These are phyloP conservation scores for Meganola albula DNA, from an alignment of 2,888 invertebrate genomes.

Conservation along the genomic window DNA sequence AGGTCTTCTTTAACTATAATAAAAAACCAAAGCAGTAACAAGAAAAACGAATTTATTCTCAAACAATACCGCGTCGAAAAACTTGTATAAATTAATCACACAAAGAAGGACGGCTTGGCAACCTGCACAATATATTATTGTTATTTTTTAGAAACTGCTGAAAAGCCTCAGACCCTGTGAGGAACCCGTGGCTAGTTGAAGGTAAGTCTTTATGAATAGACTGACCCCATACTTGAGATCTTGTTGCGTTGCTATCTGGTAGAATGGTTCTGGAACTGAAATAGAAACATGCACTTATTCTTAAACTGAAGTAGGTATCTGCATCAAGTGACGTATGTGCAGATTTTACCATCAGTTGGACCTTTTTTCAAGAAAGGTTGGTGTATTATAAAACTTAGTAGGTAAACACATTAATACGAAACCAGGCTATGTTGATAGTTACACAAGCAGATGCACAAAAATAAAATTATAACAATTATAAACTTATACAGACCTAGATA, in stretches of 20 bases:
- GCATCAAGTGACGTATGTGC: constrained; percentile 62
- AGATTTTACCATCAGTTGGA: too few relatives aligned
- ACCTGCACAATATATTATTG: constrained; percentile 28
- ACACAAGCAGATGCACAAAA: too few relatives aligned
- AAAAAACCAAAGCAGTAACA: constrained; percentile 8
- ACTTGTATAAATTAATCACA: constrained; percentile 26
- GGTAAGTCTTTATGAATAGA: constrained; percentile 12
- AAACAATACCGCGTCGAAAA: constrained; percentile 26
- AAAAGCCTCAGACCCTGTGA: constrained; percentile 57
- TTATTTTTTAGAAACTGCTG: constrained; percentile 49
- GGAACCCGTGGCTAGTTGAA: constrained; percentile 36
- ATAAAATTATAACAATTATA: too few relatives aligned
- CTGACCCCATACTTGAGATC: neutral
- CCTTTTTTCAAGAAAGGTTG: too few relatives aligned
- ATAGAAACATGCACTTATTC: constrained; percentile 29
- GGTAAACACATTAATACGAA: too few relatives aligned
- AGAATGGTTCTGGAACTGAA: constrained; percentile 32
- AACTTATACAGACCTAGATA: constrained; percentile 32
- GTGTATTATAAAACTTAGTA: too few relatives aligned
- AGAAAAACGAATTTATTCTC: constrained; percentile 20
- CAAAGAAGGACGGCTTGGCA: constrained; percentile 8
- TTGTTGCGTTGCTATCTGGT: constrained; percentile 5
- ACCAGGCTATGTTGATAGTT: too few relatives aligned
- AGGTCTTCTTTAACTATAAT: too few relatives aligned
- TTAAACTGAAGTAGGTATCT: constrained; percentile 56